A percentile compares a stretch with the other conserved stretches of the same genome.
Conservation (phyloP, 2,113 vertebrate species). For the Gadus chalcogrammus region DNA sequence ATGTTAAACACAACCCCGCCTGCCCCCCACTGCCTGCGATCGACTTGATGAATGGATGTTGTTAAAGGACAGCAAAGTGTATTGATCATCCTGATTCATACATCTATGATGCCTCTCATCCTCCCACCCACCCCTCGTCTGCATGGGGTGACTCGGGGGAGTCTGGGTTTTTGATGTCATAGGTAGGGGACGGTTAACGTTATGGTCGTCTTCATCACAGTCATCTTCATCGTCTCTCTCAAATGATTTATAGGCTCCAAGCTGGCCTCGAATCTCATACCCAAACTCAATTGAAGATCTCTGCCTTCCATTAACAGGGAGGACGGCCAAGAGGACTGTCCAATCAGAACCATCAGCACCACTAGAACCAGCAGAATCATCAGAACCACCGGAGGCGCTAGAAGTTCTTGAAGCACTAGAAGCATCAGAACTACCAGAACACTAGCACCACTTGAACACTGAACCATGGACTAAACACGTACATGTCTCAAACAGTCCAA, state of each 20-base stretch:
- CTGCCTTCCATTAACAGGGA: neutral
- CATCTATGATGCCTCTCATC: conserved; percentile 21
- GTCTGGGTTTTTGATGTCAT: conserved; percentile 53
- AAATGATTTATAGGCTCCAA: conserved; percentile 46
- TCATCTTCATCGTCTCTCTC: conserved; percentile 22
- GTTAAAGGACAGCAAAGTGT: conserved; percentile 64
- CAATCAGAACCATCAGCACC: no score
- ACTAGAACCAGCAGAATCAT: no score
- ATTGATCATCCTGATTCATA: conserved; percentile 72
- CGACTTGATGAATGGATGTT: conserved; percentile 73
- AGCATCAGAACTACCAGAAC: no score
- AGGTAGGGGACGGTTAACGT: conserved; percentile 22
- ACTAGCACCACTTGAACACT: no score
- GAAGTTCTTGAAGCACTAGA: no score
- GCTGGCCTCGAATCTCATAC: conserved; percentile 39
- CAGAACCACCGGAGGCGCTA: no score
- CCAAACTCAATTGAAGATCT: conserved; percentile 17
- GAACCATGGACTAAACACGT: no score
- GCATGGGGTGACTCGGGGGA: conserved; percentile 51
- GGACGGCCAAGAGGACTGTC: neutral
- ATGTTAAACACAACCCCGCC: conserved; percentile 36
- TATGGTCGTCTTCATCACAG: conserved; percentile 6
- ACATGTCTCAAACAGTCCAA: no score
- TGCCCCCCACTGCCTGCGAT: conserved; percentile 10
- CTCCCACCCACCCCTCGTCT: conserved; percentile 46